A percentile compares a stretch with the other conserved stretches of the same genome.
Evolutionary conservation across 92 coral and sea anemone genomes (phyloP).

Genomic region (Hydrozoanthus gracilis): DNA sequence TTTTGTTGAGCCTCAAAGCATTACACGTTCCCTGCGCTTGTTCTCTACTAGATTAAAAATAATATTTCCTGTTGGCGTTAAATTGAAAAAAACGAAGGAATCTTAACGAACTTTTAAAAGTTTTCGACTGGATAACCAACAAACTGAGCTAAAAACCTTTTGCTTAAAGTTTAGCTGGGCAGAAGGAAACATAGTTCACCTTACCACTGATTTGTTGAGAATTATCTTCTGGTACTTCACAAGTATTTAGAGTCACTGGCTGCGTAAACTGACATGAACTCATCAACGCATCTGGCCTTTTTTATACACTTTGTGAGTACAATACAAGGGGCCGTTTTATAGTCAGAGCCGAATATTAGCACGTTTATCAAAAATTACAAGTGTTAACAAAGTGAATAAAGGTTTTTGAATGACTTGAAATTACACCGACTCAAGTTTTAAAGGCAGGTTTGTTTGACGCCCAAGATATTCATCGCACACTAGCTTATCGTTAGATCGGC

Average conservation of each 20-base stretch:
- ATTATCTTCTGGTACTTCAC: neutral
- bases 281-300: conserved; percentile 55
- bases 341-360: conserved; percentile 56
- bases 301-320: conserved; percentile 73
- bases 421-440: conserved; percentile 49
- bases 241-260: conserved; percentile 1
- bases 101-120: no score
- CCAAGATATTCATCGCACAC: conserved; percentile 50
- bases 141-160: no score
- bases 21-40: neutral
- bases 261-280: conserved; percentile 10
- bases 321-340: conserved; percentile 60
- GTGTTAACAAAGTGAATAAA: conserved; percentile 68
- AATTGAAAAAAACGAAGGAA: no score
- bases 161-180: no score
- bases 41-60: neutral
- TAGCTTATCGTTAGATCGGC: conserved; percentile 56
- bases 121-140: no score
- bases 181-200: neutral
- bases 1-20: neutral
- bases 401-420: conserved; percentile 54
- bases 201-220: neutral
- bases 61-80: neutral
- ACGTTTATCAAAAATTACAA: conserved; percentile 72
- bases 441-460: conserved; percentile 64